Percentiles rank a stretch among this genome's conserved stretches.
phyloP scores from a whole-genome alignment of 2,888 invertebrate genomes.

The Drosophila demipolita region DNA sequence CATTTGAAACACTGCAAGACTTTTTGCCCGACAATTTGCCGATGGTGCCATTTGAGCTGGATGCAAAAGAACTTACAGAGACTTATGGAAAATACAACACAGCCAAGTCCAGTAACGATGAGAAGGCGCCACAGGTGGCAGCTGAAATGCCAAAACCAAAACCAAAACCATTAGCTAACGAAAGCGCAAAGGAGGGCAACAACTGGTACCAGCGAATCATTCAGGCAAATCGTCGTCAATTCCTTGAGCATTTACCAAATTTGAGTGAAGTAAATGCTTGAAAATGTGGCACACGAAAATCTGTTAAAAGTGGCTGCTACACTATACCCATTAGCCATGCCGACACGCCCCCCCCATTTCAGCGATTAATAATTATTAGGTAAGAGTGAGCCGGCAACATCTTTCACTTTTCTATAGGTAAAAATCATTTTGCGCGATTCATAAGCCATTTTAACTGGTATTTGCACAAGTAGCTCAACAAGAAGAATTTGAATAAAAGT shows the following conservation, averaged over 20 bases:
- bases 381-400: constrained; percentile 57
- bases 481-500: constrained; percentile 48
- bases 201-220: constrained; percentile 77
- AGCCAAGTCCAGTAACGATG: constrained; percentile 65
- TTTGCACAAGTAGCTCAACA: constrained; percentile 47
- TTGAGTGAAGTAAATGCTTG: constrained; percentile 55
- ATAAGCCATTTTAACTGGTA: constrained; percentile 26
- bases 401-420: constrained; percentile 64
- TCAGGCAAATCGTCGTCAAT: constrained; percentile 75
- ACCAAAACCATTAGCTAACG: constrained; percentile 58
- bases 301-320: constrained; percentile 15
- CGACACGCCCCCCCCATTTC: constrained; percentile 43
- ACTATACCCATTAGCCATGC: constrained; percentile 38
- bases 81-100: constrained; percentile 40
- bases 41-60: constrained; percentile 77
- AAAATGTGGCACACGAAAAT: constrained; percentile 7
- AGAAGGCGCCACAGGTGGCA: constrained; percentile 58
- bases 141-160: constrained; percentile 44
- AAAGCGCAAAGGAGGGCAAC: constrained; percentile 27
- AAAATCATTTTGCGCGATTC: constrained; percentile 23
- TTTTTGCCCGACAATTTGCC: constrained; percentile 79
- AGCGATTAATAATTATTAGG: constrained; percentile 57
- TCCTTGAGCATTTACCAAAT: constrained; percentile 71
- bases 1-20: constrained; percentile 71
- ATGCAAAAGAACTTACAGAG: constrained; percentile 33